Percentiles rank a stretch among this genome's conserved stretches.
Evolutionary conservation across 2,888 invertebrate species (phyloP).

Genomic region (Dorcus parallelipipedus): DNA sequence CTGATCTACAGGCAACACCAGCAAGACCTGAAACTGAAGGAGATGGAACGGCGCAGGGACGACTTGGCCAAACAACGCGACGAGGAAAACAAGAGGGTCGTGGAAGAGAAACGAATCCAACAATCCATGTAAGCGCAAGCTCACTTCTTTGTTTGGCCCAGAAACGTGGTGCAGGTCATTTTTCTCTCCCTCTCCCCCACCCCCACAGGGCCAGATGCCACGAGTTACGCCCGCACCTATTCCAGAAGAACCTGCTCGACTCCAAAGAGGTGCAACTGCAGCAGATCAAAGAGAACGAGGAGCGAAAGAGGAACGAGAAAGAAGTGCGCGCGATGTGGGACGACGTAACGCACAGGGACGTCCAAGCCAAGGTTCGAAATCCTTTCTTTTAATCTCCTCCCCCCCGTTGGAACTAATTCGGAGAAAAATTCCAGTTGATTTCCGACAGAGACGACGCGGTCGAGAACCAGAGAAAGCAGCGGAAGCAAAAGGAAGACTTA

Average conservation of each 20-base stretch:
- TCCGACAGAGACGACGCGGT: constrained; percentile 55
- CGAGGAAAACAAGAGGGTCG: constrained; percentile 53
- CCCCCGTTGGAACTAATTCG: neutral
- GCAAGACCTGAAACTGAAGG: constrained; percentile 50
- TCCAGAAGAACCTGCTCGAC: constrained; percentile 53
- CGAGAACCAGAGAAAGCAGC: constrained; percentile 44
- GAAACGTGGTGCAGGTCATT: no score
- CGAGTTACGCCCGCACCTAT: constrained; percentile 50
- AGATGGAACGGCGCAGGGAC: constrained; percentile 51
- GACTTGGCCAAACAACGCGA: constrained; percentile 52
- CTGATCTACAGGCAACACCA: constrained; percentile 54
- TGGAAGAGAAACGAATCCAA: constrained; percentile 46
- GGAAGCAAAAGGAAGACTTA: constrained; percentile 43
- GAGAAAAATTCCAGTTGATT: constrained; percentile 45
- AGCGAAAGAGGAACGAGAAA: constrained; percentile 52
- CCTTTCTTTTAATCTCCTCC: neutral
- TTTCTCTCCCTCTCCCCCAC: no score
- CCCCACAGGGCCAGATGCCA: constrained; percentile 41
- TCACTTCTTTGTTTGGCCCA: no score
- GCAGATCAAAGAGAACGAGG: constrained; percentile 60
- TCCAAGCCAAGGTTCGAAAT: constrained; percentile 47
- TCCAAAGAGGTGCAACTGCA: constrained; percentile 55
- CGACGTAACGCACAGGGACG: constrained; percentile 56
- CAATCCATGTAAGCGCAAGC: constrained; percentile 41
- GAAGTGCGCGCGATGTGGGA: constrained; percentile 63